A percentile compares a stretch with the other conserved stretches of the same genome.
Evolutionary conservation across 2,113 vertebrate genomes (phyloP).

Genomic region (Alosa alosa): DNA sequence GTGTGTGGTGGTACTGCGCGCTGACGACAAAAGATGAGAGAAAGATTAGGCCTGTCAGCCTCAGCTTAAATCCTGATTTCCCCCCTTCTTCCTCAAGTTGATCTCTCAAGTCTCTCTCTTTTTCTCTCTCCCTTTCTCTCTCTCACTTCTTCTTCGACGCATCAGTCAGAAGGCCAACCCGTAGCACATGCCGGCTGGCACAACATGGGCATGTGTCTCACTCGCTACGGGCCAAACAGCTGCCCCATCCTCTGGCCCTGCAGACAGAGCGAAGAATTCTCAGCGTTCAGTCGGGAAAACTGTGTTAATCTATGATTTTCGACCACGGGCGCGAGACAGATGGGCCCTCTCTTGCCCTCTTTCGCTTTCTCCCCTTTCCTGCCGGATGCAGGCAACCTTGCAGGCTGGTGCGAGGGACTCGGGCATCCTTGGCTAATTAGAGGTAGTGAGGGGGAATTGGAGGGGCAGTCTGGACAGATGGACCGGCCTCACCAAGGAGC

Average conservation of each 20-base stretch:
- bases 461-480: conserved; percentile 48
- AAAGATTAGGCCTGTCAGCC: neutral
- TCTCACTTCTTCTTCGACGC: neutral
- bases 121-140: neutral
- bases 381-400: conserved; percentile 27
- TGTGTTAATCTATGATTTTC: conserved; percentile 50
- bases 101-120: conserved; percentile 40
- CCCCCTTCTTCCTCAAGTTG: conserved; percentile 21
- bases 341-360: conserved; percentile 29
- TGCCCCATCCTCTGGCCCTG: conserved; percentile 33
- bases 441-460: conserved; percentile 47
- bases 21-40: neutral
- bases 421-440: conserved; percentile 48
- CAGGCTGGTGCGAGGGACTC: conserved; percentile 27
- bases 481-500: conserved; percentile 43
- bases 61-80: conserved; percentile 19
- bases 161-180: conserved; percentile 16
- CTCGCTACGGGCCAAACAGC: conserved; percentile 42
- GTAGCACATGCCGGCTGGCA: conserved; percentile 22
- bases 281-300: conserved; percentile 37
- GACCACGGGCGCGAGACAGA: conserved; percentile 42
- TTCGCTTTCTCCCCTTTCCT: conserved; percentile 39
- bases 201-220: conserved; percentile 27
- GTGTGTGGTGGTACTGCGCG: neutral
- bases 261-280: conserved; percentile 38